Percentiles rank a stretch among this genome's conserved stretches.
These are phyloP conservation scores for Unio pictorum DNA, from an alignment of 2,888 invertebrate species.

Conservation along the genomic window DNA sequence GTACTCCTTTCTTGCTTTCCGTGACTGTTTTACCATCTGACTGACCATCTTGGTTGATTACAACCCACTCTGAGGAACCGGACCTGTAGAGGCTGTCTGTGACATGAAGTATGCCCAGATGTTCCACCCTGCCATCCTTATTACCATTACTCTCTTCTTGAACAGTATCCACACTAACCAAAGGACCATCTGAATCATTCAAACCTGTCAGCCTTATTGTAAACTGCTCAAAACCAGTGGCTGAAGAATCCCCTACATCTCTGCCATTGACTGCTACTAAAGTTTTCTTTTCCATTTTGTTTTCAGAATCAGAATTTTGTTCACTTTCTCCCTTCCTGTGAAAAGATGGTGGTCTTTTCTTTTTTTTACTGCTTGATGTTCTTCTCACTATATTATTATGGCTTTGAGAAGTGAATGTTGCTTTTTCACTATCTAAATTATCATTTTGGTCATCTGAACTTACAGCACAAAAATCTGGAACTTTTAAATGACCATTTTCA, in stretches of 20 bases:
- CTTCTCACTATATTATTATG: slow-evolving; percentile 1
- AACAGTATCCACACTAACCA: too few species aligned
- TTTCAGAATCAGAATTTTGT: slow-evolving; percentile 1
- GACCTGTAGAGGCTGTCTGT: slow-evolving; percentile 15
- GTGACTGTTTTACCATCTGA: too few species aligned
- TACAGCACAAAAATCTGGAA: background rate
- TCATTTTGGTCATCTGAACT: slow-evolving; percentile 1
- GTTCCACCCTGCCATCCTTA: slow-evolving; percentile 13
- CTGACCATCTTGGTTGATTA: slow-evolving; percentile 1
- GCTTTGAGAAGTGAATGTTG: background rate
- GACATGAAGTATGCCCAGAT: slow-evolving; percentile 6
- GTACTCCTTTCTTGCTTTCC: too few species aligned
- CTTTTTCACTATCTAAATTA: background rate
- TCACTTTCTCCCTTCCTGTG: background rate
- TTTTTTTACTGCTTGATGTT: background rate
- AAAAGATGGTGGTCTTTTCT: too few species aligned
- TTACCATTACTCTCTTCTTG: slow-evolving; percentile 19
- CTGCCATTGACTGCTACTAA: background rate
- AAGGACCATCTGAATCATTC: too few species aligned
- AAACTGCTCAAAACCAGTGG: background rate
- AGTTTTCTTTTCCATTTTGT: too few species aligned
- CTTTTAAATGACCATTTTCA: background rate
- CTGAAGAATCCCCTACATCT: slow-evolving; percentile 5
- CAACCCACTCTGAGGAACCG: slow-evolving; percentile 16
- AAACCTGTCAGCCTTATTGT: too few species aligned